Evolutionary conservation across 2,888 invertebrate species (phyloP), one percentile per base, ranked within the genome.

Genomic region (Eristalis intricaria): DNA sequence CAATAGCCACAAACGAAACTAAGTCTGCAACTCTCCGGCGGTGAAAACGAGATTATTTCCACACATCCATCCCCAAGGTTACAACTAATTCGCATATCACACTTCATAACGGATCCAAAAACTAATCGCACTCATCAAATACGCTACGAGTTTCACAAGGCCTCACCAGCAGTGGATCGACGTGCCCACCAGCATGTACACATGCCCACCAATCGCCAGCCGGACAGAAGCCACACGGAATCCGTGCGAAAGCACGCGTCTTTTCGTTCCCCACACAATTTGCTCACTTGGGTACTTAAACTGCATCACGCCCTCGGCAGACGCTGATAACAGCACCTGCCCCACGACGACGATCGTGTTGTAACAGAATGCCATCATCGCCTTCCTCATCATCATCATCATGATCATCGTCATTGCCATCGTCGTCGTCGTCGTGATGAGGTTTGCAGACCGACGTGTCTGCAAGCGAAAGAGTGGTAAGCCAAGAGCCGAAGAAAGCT

Each of bases 401-500:
- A 64, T 22, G 15, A 78, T 79, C 70, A 58, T 76, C 70, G 26
- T 50, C 70, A 64, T 23, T 15, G 69, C 74, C 71, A 58, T 76
- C 70, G 23, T 50, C 26, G 63, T 81, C 64, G 35, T 43, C 35
- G 65, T 26, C 60, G 13, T 60, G 13, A 29, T 60, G 26, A 15
- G 22, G 35, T 78, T 70, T 85, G 76, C 80, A 87, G 78, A 79
- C n/a, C 0, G n/a, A 19, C 19, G 50, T 50, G 60, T 86, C 82
- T 86, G 78, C 78, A 78, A 74, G 32, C 60, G 22, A 79, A 81
- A 78, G 74, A 79, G 70, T 75, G 77, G 82, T 82, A 61, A 11
- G 61, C 70, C 35, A 78, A 74, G 66, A 75, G 70, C 60, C 29
- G 69, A 75, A 58, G 64, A 87, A 87, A 87, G 83, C 82, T 79